phyloP scores from a whole-genome alignment of 2,888 invertebrate species.

The Hylaea fasciaria region DNA sequence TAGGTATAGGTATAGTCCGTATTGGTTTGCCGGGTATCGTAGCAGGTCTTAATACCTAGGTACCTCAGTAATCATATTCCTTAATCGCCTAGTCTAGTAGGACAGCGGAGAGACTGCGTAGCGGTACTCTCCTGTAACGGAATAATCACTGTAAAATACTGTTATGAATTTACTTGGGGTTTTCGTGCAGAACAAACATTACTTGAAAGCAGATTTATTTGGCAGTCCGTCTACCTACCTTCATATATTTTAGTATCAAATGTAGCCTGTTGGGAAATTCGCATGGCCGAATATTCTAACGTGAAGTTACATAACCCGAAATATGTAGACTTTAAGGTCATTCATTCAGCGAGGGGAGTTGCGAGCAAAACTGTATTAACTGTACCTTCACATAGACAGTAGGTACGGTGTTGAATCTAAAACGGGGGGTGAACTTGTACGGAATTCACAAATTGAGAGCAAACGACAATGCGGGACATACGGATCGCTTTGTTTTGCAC shows the following conservation, averaged over 20 bases:
- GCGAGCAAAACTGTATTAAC: conserved; percentile 5
- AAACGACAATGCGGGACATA: conserved; percentile 5
- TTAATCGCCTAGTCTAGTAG: conserved; percentile 21
- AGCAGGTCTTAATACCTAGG: no score
- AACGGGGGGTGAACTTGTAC: conserved; percentile 22
- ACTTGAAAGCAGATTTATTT: conserved; percentile 1
- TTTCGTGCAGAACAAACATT: conserved; percentile 16
- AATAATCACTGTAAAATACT: conserved; percentile 16
- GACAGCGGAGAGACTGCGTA: conserved; percentile 18
- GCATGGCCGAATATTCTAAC: conserved; percentile 20
- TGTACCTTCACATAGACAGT: conserved; percentile 1
- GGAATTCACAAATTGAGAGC: conserved; percentile 28
- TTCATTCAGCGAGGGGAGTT: not conserved
- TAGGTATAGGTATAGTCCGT: no score
- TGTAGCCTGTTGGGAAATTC: conserved; percentile 15
- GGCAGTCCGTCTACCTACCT: not conserved
- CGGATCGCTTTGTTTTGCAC: conserved; percentile 17
- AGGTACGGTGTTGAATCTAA: conserved; percentile 26
- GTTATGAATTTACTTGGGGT: conserved; percentile 9
- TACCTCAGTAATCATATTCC: conserved; percentile 15
- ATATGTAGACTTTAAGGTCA: conserved; percentile 2
- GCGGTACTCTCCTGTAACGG: conserved; percentile 24
- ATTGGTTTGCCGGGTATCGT: no score
- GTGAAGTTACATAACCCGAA: conserved; percentile 11
- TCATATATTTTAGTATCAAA: conserved; percentile 6